Conservation (phyloP, 2,797 vertebrate genomes). For the Rhinatrema bivittatum region DNA sequence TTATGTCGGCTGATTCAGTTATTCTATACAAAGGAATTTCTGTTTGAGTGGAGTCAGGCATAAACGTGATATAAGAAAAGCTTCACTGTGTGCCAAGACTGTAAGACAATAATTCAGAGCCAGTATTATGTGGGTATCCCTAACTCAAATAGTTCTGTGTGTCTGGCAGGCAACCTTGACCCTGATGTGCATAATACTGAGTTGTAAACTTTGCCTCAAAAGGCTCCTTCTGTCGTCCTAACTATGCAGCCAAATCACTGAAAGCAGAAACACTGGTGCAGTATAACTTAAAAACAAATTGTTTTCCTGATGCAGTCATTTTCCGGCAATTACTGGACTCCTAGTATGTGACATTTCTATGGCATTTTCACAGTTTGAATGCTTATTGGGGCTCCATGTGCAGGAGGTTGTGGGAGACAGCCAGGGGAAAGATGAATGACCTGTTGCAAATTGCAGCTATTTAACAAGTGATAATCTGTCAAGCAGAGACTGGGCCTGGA, state of each 20-base stretch:
- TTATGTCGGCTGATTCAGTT: no score
- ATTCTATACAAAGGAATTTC: no score
- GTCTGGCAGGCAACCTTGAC: neutral
- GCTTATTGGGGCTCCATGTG: neutral
- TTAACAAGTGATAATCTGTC: constrained; percentile 18
- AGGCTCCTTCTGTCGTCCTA: neutral
- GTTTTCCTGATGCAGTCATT: neutral
- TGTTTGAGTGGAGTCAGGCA: no score
- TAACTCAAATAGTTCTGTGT: neutral
- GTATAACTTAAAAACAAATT: neutral
- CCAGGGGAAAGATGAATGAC: constrained; percentile 16
- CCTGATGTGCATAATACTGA: neutral
- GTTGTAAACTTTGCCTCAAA: neutral
- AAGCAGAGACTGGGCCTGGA: neutral
- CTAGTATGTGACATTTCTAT: neutral
- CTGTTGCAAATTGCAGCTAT: constrained; percentile 6
- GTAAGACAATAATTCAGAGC: no score
- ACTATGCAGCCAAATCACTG: neutral
- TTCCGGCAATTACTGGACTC: neutral
- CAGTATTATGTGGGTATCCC: no score
- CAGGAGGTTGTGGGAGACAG: neutral
- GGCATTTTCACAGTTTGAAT: neutral
- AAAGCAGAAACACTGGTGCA: neutral
- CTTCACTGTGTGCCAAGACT: no score
- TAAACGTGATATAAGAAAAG: no score